Conservation (phyloP, 2,888 invertebrate species). For the Xestobium rufovillosum region DNA sequence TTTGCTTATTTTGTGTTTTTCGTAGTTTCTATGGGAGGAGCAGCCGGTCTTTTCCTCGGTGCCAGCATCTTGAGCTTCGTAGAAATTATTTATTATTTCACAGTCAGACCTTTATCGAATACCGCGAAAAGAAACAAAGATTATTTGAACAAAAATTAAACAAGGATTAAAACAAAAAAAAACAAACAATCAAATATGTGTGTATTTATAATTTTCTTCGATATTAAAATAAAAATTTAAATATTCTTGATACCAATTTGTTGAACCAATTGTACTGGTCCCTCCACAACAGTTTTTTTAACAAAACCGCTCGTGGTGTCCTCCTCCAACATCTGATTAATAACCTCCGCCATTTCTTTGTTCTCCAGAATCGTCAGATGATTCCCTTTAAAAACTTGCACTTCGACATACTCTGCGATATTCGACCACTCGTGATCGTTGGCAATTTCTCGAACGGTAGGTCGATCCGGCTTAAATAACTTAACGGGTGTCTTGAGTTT, state of each 20-base stretch:
- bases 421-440: conserved; percentile 59
- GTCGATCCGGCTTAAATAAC: background rate
- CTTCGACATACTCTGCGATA: conserved; percentile 48
- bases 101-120: conserved; percentile 29
- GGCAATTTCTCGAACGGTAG: conserved; percentile 45
- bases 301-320: too few relatives aligned
- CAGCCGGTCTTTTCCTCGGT: conserved; percentile 52
- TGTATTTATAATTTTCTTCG: too few relatives aligned
- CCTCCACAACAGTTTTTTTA: too few relatives aligned
- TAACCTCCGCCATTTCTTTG: conserved; percentile 51
- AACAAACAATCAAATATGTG: too few relatives aligned
- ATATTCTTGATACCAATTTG: too few relatives aligned
- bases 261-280: too few relatives aligned
- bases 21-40: conserved; percentile 55
- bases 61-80: conserved; percentile 54
- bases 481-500: background rate
- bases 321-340: too few relatives aligned
- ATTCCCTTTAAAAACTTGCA: conserved; percentile 59
- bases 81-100: conserved; percentile 50
- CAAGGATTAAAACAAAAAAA: too few relatives aligned
- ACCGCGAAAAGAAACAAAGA: too few relatives aligned
- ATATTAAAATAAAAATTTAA: too few relatives aligned
- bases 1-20: too few relatives aligned
- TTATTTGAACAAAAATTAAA: too few relatives aligned
- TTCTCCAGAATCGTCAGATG: conserved; percentile 60